Percentiles rank a stretch among this genome's conserved stretches.
Conservation (phyloP, 2,113 vertebrate species). For the Lepus timidus region DNA sequence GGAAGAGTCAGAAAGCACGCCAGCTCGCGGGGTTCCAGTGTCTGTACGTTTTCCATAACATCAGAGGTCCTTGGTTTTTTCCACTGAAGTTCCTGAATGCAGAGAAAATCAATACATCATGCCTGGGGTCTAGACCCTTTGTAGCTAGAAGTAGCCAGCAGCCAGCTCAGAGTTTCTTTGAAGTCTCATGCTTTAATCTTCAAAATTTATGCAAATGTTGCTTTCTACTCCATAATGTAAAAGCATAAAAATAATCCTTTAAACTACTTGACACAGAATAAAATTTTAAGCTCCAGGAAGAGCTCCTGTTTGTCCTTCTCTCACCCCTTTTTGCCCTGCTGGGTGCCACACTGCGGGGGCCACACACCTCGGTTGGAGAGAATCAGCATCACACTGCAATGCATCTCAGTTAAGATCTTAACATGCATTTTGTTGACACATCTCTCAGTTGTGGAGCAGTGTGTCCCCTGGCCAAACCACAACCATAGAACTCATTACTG, state of each 20-base stretch:
- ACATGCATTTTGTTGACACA: background rate
- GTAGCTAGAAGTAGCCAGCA: constrained; percentile 79
- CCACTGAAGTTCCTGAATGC: constrained; percentile 60
- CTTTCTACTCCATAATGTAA: constrained; percentile 72
- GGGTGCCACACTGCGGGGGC: background rate
- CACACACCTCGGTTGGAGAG: background rate
- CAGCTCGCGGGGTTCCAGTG: background rate
- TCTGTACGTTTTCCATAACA: background rate
- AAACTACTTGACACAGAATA: constrained; percentile 66
- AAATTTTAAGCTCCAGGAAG: constrained; percentile 57
- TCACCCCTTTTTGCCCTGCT: background rate
- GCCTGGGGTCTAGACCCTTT: constrained; percentile 75
- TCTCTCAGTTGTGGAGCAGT: background rate
- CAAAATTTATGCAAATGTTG: constrained; percentile 81
- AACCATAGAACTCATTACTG: background rate
- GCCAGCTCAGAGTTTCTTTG: constrained; percentile 79
- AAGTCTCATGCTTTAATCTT: constrained; percentile 83
- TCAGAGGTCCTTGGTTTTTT: constrained; percentile 64
- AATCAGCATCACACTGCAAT: background rate
- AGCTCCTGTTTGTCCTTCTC: constrained; percentile 6
- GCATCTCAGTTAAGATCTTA: background rate
- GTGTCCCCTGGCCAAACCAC: background rate
- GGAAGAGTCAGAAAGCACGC: background rate
- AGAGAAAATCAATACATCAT: constrained; percentile 73
- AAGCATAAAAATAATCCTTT: constrained; percentile 76